Base-by-base conservation (phyloP, 1,140 invertebrate species). In the Euwallacea fornicatus region DNA sequence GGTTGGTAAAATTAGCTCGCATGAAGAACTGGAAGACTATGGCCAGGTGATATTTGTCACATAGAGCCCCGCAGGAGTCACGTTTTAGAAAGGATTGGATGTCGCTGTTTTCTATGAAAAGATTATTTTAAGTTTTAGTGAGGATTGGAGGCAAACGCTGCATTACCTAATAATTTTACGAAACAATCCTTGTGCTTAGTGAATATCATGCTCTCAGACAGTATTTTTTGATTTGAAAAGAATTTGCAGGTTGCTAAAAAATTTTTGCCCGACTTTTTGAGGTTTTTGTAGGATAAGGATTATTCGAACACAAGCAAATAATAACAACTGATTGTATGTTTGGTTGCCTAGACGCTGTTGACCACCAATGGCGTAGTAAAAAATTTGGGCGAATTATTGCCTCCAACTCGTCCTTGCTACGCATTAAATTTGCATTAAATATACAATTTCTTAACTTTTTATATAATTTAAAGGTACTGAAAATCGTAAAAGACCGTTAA, bases 1-100 rank as follows among this genome's bases (percentile, higher is more conserved):
- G 8, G 11, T 59, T 16, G 1, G 33, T 59, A 15, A 68, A 68
- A 4, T 47, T 46, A 8, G 66, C 66, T 21, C 66, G 59, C 43
- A 60, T 68, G 43, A 68, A 68, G 42, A 47, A 68, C 66, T 68
- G 66, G 42, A 68, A 68, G 2, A 60, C 33, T 47, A 59, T 68
- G 0, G 43, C 21, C 7, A 68, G 56, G n/a, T 68, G 66, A 42
- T 59, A 68, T 16, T 50, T 68, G 42, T 68, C 66, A 42, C 66
- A 68, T 8, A 68, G 55, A 2, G 44, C 66, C 16, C 66, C 66
- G 43, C 66, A 68, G 15, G 10, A 6, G 44, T 68, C 66, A 8
- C 56, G 44, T 13, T 68, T 68, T 10, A 56, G 21, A 50, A 68
- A 68, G 46, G 7, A 50, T 6, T 50, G 0, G 46, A 50, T 13